phyloP scores from a whole-genome alignment of 2,113 vertebrate species.

The Fukomys damarensis region DNA sequence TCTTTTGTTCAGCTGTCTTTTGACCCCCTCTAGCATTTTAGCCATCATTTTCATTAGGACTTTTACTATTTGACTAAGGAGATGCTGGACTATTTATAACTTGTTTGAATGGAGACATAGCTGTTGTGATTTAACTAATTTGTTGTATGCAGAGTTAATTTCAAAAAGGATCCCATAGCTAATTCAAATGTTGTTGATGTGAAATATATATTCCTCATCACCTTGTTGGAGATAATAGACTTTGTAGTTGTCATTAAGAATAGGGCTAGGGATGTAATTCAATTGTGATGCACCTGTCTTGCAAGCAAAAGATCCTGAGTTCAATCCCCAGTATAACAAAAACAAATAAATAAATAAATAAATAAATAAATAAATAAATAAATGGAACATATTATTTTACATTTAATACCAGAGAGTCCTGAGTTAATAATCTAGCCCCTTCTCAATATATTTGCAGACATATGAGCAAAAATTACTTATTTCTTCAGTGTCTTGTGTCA shows the following conservation, averaged over 20 bases:
- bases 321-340: too few species aligned
- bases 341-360: too few species aligned
- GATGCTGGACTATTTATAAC: neutral
- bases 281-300: too few species aligned
- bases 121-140: slow-evolving; percentile 46
- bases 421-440: neutral
- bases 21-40: slow-evolving; percentile 57
- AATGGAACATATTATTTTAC: neutral
- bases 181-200: slow-evolving; percentile 7
- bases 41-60: slow-evolving; percentile 22
- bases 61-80: slow-evolving; percentile 57
- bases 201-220: neutral
- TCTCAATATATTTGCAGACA: neutral
- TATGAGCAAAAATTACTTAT: neutral
- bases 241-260: neutral
- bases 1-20: slow-evolving; percentile 63
- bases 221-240: neutral
- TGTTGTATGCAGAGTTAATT: neutral
- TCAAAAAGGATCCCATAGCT: neutral
- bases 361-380: too few species aligned
- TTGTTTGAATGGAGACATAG: slow-evolving; percentile 10
- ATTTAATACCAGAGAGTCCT: neutral
- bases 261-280: too few species aligned
- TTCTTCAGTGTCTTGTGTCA: neutral
- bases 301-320: too few species aligned